These are phyloP conservation scores for Xestia c-nigrum DNA, from an alignment of 2,888 invertebrate species.

Conservation along the genomic window DNA sequence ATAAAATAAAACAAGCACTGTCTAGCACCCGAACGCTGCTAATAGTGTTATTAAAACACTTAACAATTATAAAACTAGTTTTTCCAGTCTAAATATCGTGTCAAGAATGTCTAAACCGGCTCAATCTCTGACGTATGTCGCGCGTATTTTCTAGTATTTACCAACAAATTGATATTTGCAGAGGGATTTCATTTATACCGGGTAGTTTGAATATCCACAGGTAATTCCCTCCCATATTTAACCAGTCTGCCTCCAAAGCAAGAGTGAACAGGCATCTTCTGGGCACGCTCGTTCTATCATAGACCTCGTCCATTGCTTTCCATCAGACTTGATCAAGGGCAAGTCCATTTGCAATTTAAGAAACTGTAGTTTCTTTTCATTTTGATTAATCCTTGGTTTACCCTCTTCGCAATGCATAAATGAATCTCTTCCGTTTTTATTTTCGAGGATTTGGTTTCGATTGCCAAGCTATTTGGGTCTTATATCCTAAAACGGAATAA, in stretches of 20 bases:
- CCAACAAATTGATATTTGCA: not conserved
- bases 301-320: no score
- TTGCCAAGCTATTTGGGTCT: no score
- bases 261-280: no score
- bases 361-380: not conserved
- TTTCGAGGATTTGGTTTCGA: not conserved
- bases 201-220: no score
- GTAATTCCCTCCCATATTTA: no score
- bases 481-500: no score
- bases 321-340: no score
- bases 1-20: no score
- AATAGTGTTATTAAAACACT: constrained; percentile 3
- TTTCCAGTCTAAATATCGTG: constrained; percentile 11
- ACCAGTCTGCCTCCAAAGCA: no score
- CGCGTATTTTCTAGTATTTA: constrained; percentile 13
- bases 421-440: not conserved
- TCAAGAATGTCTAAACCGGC: constrained; percentile 13
- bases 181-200: not conserved
- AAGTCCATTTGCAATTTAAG: no score
- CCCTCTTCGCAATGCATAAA: not conserved
- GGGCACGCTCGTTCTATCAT: no score
- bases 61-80: constrained; percentile 6
- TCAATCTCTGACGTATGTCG: constrained; percentile 1
- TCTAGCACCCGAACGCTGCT: not conserved
- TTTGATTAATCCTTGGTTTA: not conserved